phyloP scores from a whole-genome alignment of 2,797 vertebrate species.

The Ptychadena robeensis region DNA sequence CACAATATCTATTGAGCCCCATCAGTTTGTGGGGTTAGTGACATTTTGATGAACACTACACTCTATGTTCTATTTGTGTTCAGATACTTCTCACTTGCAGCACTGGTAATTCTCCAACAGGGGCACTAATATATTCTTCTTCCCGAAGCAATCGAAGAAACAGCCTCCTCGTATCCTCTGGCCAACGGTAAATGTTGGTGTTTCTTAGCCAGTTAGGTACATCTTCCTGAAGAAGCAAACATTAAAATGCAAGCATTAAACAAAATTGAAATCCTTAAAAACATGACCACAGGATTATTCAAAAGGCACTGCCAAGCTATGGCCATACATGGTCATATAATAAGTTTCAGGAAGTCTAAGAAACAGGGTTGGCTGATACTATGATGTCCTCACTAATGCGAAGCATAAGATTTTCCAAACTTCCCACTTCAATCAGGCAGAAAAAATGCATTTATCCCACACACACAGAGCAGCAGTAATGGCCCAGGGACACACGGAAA shows the following conservation, averaged over 20 bases:
- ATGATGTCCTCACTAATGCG: neutral
- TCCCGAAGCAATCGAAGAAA: constrained; percentile 87
- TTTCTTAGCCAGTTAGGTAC: constrained; percentile 92
- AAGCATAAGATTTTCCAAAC: neutral
- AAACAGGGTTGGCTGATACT: neutral
- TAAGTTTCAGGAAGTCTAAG: neutral
- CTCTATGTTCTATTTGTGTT: neutral
- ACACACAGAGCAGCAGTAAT: neutral
- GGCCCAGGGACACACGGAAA: neutral
- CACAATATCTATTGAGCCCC: too few relatives aligned
- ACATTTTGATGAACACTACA: neutral
- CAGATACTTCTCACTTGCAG: constrained; percentile 82
- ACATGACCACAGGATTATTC: neutral
- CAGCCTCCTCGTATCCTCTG: constrained; percentile 85
- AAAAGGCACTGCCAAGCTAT: neutral
- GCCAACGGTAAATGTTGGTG: constrained; percentile 90
- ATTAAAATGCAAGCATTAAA: neutral
- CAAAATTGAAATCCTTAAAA: neutral
- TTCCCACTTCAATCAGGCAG: neutral
- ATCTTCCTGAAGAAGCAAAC: constrained; percentile 76
- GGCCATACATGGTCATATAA: neutral
- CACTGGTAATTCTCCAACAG: constrained; percentile 80
- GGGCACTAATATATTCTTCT: constrained; percentile 88
- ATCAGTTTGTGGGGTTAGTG: neutral
- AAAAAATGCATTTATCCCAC: neutral